Conservation (phyloP, 2,888 invertebrate species). For the Melanostoma mellinum region DNA sequence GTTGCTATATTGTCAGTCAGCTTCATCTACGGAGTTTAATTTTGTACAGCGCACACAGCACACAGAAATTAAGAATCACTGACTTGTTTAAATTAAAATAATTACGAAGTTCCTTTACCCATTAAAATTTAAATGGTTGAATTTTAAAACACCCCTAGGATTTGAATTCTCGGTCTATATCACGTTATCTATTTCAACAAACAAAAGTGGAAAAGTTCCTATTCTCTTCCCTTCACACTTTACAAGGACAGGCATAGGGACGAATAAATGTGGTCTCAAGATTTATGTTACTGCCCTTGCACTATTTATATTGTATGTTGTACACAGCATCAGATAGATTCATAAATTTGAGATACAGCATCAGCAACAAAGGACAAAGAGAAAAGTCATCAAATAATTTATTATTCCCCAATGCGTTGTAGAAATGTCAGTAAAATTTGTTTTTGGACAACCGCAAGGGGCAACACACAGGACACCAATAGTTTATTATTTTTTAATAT, state of each 20-base stretch:
- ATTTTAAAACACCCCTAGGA: too few relatives aligned
- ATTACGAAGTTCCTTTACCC: too few relatives aligned
- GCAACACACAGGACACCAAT: conserved; percentile 53
- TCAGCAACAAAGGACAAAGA: conserved; percentile 38
- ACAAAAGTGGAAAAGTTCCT: too few relatives aligned
- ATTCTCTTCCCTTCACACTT: too few relatives aligned
- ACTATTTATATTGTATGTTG: conserved; percentile 67
- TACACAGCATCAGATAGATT: conserved; percentile 68
- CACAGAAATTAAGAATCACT: too few relatives aligned
- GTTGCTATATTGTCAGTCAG: too few relatives aligned
- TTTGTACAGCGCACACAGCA: too few relatives aligned
- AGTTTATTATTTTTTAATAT: conserved; percentile 58
- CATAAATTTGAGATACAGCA: conserved; percentile 53
- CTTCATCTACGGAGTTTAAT: too few relatives aligned
- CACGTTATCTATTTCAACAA: too few relatives aligned
- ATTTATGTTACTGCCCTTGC: conserved; percentile 72
- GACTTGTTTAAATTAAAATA: too few relatives aligned
- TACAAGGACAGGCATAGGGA: not conserved
- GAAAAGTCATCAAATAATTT: conserved; percentile 72
- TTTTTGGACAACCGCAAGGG: conserved; percentile 71
- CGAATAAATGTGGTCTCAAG: conserved; percentile 66
- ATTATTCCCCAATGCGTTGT: conserved; percentile 72
- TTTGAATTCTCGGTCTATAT: too few relatives aligned
- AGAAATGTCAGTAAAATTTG: conserved; percentile 73
- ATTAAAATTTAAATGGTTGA: too few relatives aligned